A percentile compares a stretch with the other conserved stretches of the same genome.
phyloP scores from a whole-genome alignment of 2,888 invertebrate genomes.

The Hybos culiciformis region DNA sequence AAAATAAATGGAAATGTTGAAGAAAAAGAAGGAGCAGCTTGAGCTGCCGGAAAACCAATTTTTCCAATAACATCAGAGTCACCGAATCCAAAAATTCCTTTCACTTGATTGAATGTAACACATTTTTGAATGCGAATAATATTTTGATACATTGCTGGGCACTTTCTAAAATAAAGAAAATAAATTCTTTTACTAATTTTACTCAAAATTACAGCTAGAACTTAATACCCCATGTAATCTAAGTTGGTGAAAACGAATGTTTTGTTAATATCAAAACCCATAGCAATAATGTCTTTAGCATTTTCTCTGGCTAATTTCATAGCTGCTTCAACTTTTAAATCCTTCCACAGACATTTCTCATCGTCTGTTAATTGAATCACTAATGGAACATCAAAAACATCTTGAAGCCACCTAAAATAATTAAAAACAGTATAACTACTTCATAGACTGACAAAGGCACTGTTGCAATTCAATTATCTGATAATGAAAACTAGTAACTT shows the following conservation, averaged over 20 bases:
- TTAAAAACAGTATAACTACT: too few relatives aligned
- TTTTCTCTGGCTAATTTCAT: conserved; percentile 76
- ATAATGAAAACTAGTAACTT: too few relatives aligned
- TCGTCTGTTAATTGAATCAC: conserved; percentile 97
- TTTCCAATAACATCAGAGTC: conserved; percentile 95
- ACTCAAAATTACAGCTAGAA: conserved; percentile 10
- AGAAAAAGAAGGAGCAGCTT: conserved; percentile 89
- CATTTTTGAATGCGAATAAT: conserved; percentile 84
- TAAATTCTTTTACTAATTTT: neutral
- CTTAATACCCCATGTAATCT: conserved; percentile 86
- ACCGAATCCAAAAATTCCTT: conserved; percentile 95
- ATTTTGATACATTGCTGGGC: conserved; percentile 85
- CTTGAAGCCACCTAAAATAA: conserved; percentile 76
- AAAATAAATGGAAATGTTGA: conserved; percentile 87
- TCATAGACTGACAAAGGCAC: too few relatives aligned
- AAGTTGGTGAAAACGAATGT: conserved; percentile 96
- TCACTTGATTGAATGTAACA: conserved; percentile 95
- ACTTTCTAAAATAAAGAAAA: conserved; percentile 45
- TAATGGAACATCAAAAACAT: conserved; percentile 87
- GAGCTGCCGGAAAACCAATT: conserved; percentile 90
- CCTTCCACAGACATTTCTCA: conserved; percentile 96
- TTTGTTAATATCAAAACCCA: conserved; percentile 84
- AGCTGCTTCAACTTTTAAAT: conserved; percentile 77
- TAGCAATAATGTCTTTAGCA: conserved; percentile 94
- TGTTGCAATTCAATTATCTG: too few relatives aligned